A percentile compares a stretch with the other conserved stretches of the same genome.
phyloP scores from a whole-genome alignment of 1,140 invertebrate species.

The Mycetomoellerius zeteki region DNA sequence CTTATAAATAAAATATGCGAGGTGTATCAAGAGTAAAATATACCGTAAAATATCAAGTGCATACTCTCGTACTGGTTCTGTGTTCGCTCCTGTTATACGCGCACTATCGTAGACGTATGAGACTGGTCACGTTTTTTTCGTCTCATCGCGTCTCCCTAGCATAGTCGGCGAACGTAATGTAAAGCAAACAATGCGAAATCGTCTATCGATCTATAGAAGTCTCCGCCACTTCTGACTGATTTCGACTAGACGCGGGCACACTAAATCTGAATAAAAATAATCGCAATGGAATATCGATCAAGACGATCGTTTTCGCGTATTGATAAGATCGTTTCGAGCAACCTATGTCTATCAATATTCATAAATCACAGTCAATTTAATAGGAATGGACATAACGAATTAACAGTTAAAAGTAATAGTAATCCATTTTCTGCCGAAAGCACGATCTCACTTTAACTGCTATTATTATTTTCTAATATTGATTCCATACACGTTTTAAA shows the following conservation, averaged over 20 bases:
- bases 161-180: constrained; percentile 62
- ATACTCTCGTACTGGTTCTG: constrained; percentile 23
- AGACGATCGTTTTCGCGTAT: constrained; percentile 29
- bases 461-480: constrained; percentile 49
- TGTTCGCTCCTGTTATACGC: constrained; percentile 65
- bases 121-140: constrained; percentile 48
- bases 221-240: constrained; percentile 65
- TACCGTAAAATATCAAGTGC: constrained; percentile 68
- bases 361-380: constrained; percentile 83
- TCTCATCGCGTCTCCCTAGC: constrained; percentile 65
- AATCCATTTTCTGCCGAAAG: constrained; percentile 59
- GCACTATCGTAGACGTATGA: constrained; percentile 52
- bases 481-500: constrained; percentile 20
- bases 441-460: constrained; percentile 19
- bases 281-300: constrained; percentile 55
- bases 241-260: constrained; percentile 60
- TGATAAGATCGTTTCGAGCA: constrained; percentile 63
- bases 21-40: constrained; percentile 64
- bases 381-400: constrained; percentile 75
- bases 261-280: constrained; percentile 65
- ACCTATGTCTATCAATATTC: constrained; percentile 75
- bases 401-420: constrained; percentile 64
- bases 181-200: constrained; percentile 57
- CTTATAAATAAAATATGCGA: constrained; percentile 75
- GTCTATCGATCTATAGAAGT: constrained; percentile 63